phyloP scores from a whole-genome alignment of 64 coral and sea anemone genomes.

The Montipora cactus region DNA sequence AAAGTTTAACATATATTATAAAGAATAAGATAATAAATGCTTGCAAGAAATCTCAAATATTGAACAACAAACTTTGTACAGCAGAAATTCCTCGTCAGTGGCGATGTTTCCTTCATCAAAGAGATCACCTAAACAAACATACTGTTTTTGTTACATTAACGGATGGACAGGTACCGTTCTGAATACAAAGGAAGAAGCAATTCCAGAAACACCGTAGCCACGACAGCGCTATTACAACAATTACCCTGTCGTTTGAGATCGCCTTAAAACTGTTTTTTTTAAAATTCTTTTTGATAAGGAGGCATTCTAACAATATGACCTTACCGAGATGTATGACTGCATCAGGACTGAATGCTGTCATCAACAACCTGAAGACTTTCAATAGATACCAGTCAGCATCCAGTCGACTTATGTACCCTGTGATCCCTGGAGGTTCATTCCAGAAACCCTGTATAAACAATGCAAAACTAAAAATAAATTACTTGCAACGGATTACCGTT shows the following conservation, averaged over 20 bases:
- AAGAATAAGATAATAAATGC: neutral
- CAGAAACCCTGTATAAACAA: neutral
- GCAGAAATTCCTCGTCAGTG: conserved; percentile 71
- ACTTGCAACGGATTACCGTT: too few species aligned
- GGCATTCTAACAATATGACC: neutral
- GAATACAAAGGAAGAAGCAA: too few species aligned
- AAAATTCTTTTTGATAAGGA: too few species aligned
- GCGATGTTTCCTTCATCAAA: conserved; percentile 83
- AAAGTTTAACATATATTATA: neutral
- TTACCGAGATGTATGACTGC: conserved; percentile 50
- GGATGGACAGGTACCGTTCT: neutral
- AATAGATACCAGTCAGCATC: conserved; percentile 42
- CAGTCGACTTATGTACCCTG: neutral
- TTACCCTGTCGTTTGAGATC: too few species aligned
- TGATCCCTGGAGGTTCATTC: conserved; percentile 15
- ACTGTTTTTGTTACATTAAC: neutral
- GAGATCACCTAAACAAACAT: conserved; percentile 64
- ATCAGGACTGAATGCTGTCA: conserved; percentile 10
- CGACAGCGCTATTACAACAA: too few species aligned
- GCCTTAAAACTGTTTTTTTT: too few species aligned
- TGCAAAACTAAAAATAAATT: too few species aligned
- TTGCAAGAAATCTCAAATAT: neutral
- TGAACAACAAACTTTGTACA: conserved; percentile 53
- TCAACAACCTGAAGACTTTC: conserved; percentile 1
- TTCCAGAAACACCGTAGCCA: too few species aligned